These are phyloP conservation scores for Oncorhynchus gorbuscha DNA, from an alignment of 2,113 vertebrate genomes.

Conservation along the genomic window DNA sequence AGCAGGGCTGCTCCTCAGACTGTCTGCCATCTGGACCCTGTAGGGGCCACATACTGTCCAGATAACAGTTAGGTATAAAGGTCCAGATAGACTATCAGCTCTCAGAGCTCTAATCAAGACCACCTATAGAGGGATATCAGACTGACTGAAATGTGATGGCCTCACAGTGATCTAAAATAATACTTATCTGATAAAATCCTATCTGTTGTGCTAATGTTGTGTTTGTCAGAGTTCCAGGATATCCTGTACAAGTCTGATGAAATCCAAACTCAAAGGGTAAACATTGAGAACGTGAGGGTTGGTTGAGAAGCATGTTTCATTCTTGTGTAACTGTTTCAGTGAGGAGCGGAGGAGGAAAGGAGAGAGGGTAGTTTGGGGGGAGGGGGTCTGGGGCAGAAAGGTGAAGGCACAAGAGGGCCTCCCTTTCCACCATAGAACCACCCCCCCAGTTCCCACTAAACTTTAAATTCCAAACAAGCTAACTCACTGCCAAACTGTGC, in stretches of 20 bases:
- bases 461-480: slow-evolving; percentile 61
- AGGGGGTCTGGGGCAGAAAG: slow-evolving; percentile 42
- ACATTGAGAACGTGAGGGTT: neutral
- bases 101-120: slow-evolving; percentile 12
- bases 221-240: neutral
- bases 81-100: slow-evolving; percentile 56
- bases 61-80: slow-evolving; percentile 49
- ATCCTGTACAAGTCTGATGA: neutral
- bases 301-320: neutral
- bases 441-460: slow-evolving; percentile 59
- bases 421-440: slow-evolving; percentile 40
- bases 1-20: slow-evolving; percentile 42
- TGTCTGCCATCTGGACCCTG: slow-evolving; percentile 51
- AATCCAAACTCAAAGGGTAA: neutral
- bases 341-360: neutral
- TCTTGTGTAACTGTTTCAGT: neutral
- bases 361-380: slow-evolving; percentile 33
- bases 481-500: slow-evolving; percentile 45
- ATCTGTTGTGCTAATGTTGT: neutral
- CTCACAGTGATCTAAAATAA: neutral
- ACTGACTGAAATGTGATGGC: slow-evolving; percentile 26
- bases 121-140: slow-evolving; percentile 16
- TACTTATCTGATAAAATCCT: neutral
- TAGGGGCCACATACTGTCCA: slow-evolving; percentile 40
- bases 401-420: slow-evolving; percentile 54